phyloP scores from a whole-genome alignment of 2,888 invertebrate species.

The Stratiomys singularior region DNA sequence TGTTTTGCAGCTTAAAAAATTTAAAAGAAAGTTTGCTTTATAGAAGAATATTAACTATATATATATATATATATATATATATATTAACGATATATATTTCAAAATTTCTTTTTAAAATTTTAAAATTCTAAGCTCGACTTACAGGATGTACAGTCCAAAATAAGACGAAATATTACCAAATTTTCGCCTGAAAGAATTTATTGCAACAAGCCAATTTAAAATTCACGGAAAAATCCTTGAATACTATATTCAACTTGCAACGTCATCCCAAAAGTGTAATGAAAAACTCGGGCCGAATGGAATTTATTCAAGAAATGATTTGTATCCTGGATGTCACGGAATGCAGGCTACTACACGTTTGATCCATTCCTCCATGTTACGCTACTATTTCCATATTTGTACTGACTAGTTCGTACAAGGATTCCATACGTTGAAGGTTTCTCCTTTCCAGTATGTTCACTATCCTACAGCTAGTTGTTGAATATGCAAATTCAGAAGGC shows the following conservation, averaged over 20 bases:
- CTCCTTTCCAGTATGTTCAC: slow-evolving; percentile 15
- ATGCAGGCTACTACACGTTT: not conserved
- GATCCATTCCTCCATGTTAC: not conserved
- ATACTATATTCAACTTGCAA: not conserved
- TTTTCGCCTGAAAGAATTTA: no score
- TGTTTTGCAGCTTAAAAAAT: no score
- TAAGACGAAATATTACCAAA: no score
- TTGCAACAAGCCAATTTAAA: not conserved
- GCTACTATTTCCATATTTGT: not conserved
- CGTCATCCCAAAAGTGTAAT: not conserved
- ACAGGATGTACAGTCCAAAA: no score
- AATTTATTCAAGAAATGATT: not conserved
- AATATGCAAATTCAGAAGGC: slow-evolving; percentile 30
- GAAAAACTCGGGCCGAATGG: not conserved
- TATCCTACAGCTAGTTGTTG: not conserved
- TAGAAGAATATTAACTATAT: no score
- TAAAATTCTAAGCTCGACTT: no score
- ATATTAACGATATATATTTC: no score
- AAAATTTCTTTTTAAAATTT: no score
- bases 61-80: no score
- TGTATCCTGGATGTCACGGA: not conserved
- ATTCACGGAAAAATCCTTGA: not conserved
- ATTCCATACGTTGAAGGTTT: not conserved
- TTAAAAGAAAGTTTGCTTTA: no score
- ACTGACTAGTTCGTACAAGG: not conserved